A percentile compares a stretch with the other conserved stretches of the same genome.
Evolutionary conservation across 2,888 invertebrate species (phyloP).

Genomic region (Hirtodrosophila trivittata): DNA sequence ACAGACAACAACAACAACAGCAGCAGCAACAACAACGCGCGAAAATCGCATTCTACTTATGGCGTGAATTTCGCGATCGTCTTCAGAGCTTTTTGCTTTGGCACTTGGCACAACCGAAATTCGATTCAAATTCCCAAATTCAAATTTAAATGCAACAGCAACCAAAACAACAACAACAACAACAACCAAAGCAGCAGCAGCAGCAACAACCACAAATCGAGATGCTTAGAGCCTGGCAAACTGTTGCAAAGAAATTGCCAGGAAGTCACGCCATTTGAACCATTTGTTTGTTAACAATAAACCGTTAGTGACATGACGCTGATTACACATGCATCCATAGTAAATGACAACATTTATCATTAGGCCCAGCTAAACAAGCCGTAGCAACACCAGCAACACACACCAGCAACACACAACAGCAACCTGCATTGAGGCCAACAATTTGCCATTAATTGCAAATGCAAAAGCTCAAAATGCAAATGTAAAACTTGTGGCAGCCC

Average conservation of each 20-base stretch:
- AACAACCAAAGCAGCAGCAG: not conserved
- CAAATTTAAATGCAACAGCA: conserved; percentile 72
- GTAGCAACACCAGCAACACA: conserved; percentile 23
- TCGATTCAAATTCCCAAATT: conserved; percentile 77
- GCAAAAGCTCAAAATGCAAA: conserved; percentile 27
- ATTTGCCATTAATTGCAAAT: conserved; percentile 55
- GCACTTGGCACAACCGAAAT: conserved; percentile 69
- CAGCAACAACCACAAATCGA: conserved; percentile 26
- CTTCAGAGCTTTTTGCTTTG: conserved; percentile 41
- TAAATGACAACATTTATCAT: conserved; percentile 65
- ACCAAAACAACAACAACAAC: conserved; percentile 21
- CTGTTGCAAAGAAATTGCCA: conserved; percentile 60
- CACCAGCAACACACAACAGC: conserved; percentile 1
- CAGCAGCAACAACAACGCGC: conserved; percentile 60
- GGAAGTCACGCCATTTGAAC: conserved; percentile 79
- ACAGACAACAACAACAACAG: conserved; percentile 41
- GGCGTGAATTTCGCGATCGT: conserved; percentile 77
- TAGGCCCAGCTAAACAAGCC: conserved; percentile 31
- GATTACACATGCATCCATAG: conserved; percentile 56
- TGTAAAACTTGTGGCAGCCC: conserved; percentile 26
- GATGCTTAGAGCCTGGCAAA: conserved; percentile 31
- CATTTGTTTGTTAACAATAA: conserved; percentile 70
- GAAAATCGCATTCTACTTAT: conserved; percentile 80
- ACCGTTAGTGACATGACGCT: conserved; percentile 70
- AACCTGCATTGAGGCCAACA: conserved; percentile 12